These are phyloP conservation scores for Drosophila testacea DNA, from an alignment of 2,888 invertebrate species.

Conservation along the genomic window DNA sequence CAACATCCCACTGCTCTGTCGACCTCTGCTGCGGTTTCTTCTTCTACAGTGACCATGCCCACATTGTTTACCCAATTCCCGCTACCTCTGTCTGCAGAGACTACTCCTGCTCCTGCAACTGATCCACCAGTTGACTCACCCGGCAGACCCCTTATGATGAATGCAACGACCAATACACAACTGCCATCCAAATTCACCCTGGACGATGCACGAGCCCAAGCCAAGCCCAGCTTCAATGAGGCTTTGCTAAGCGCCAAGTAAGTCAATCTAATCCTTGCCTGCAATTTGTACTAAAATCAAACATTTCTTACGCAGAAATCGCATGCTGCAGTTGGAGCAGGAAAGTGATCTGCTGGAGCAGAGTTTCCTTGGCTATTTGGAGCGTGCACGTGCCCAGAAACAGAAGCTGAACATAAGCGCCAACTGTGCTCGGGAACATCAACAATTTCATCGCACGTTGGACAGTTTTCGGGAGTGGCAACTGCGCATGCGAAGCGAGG, in stretches of 20 bases:
- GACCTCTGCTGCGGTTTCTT: not conserved
- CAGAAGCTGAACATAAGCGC: constrained; percentile 35
- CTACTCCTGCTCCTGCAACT: not conserved
- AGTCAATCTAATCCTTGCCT: not conserved
- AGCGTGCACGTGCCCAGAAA: constrained; percentile 64
- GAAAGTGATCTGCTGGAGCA: constrained; percentile 83
- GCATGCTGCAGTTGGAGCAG: constrained; percentile 82
- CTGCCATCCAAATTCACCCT: not conserved
- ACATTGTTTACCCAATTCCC: not conserved
- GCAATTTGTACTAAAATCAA: not conserved
- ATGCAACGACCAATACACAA: constrained; percentile 50
- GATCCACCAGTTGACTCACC: not conserved
- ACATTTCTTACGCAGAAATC: constrained; percentile 60
- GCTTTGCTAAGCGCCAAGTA: constrained; percentile 61
- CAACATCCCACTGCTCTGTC: not conserved
- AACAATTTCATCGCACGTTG: constrained; percentile 47
- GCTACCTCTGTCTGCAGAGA: not conserved
- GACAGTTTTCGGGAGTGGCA: constrained; percentile 50
- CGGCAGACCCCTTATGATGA: constrained; percentile 18
- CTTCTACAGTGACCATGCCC: constrained; percentile 1
- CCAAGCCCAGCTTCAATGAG: constrained; percentile 52
- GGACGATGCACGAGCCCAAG: not conserved
- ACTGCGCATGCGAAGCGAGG: constrained; percentile 30
- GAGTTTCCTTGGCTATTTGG: constrained; percentile 80
- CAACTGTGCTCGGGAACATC: constrained; percentile 54